Evolutionary conservation across 1,140 invertebrate species (phyloP).

Genomic region (Drosophila yakuba): DNA sequence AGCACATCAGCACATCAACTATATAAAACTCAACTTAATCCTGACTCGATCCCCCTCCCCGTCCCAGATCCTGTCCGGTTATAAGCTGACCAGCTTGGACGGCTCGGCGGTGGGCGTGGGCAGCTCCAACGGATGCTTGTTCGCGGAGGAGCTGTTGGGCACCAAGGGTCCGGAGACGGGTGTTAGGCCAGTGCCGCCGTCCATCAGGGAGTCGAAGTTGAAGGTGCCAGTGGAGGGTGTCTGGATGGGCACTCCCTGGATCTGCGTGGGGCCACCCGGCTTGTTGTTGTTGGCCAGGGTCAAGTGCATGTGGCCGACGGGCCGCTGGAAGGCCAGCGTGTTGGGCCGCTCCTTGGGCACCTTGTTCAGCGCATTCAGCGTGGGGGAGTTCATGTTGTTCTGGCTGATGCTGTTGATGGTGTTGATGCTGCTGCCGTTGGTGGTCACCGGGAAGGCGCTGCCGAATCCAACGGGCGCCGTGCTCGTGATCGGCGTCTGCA

Average conservation of each 20-base stretch:
- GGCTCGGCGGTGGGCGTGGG: slow-evolving; percentile 89
- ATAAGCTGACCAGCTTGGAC: slow-evolving; percentile 91
- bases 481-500: slow-evolving; percentile 73
- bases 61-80: slow-evolving; percentile 84
- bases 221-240: slow-evolving; percentile 95
- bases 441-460: slow-evolving; percentile 32
- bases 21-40: slow-evolving; percentile 69
- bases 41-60: slow-evolving; percentile 53
- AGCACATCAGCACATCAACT: slow-evolving; percentile 19
- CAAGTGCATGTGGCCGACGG: slow-evolving; percentile 49
- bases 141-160: slow-evolving; percentile 89
- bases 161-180: slow-evolving; percentile 90
- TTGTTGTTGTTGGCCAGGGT: slow-evolving; percentile 29
- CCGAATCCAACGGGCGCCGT: slow-evolving; percentile 62
- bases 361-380: slow-evolving; percentile 83
- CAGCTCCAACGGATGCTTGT: slow-evolving; percentile 88
- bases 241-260: slow-evolving; percentile 92
- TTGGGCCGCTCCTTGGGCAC: slow-evolving; percentile 87
- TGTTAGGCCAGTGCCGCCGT: slow-evolving; percentile 95
- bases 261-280: slow-evolving; percentile 85
- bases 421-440: slow-evolving; percentile 5
- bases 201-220: slow-evolving; percentile 96
- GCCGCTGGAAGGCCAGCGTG: slow-evolving; percentile 85
- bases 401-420: too few relatives aligned
- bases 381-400: slow-evolving; percentile 54